Conservation (phyloP, 2,888 invertebrate genomes). For the Drosophila kokeensis region DNA sequence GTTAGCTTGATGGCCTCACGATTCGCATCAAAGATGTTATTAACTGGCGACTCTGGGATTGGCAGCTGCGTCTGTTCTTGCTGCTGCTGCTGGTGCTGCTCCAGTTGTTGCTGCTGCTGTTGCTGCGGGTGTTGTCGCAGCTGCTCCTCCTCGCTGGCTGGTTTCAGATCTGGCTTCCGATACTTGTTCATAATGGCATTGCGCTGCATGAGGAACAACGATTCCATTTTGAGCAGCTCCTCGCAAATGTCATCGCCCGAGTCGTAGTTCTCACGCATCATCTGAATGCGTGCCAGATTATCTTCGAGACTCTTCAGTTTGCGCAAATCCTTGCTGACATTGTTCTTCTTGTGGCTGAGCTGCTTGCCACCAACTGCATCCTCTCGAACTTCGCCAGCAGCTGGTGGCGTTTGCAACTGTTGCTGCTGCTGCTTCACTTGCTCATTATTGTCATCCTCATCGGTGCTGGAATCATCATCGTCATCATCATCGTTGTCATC, state of each 20-base stretch:
- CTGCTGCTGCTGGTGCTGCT: slow-evolving; percentile 8
- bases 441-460: slow-evolving; percentile 27
- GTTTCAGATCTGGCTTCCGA: slow-evolving; percentile 68
- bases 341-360: slow-evolving; percentile 59
- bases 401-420: slow-evolving; percentile 20
- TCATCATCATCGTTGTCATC: slow-evolving; percentile 30
- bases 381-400: slow-evolving; percentile 16
- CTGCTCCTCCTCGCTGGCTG: slow-evolving; percentile 21
- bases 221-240: slow-evolving; percentile 83
- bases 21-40: slow-evolving; percentile 83
- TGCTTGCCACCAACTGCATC: slow-evolving; percentile 38
- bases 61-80: slow-evolving; percentile 10
- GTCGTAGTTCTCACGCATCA: slow-evolving; percentile 83
- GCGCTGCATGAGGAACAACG: slow-evolving; percentile 80
- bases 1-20: slow-evolving; percentile 84
- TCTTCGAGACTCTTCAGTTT: slow-evolving; percentile 82
- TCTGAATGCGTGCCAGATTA: slow-evolving; percentile 82
- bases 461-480: slow-evolving; percentile 35
- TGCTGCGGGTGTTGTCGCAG: not conserved
- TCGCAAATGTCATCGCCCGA: slow-evolving; percentile 83
- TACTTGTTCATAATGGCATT: slow-evolving; percentile 83
- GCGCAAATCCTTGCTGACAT: slow-evolving; percentile 81
- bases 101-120: slow-evolving; percentile 14
- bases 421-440: slow-evolving; percentile 15
- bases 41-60: slow-evolving; percentile 52